Conservation (phyloP, 2,113 vertebrate species). For the Nibea coibor region DNA sequence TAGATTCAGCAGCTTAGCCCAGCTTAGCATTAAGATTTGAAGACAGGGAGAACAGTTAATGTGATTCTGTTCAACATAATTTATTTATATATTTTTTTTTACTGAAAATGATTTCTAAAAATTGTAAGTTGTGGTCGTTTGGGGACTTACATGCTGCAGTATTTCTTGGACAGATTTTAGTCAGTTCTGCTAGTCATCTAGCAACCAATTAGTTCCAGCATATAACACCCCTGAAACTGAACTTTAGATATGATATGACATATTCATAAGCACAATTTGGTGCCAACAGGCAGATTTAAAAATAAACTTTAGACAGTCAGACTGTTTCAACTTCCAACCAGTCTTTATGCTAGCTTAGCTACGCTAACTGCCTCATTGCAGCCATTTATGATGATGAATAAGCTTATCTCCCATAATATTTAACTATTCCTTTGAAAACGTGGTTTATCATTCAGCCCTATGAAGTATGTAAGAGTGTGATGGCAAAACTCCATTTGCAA, state of each 20-base stretch:
- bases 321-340: neutral
- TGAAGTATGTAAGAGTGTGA: neutral
- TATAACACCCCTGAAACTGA: neutral
- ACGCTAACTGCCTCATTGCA: neutral
- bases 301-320: too few relatives aligned
- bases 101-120: neutral
- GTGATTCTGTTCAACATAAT: neutral
- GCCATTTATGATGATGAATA: neutral
- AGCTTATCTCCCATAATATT: neutral
- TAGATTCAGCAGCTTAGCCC: neutral
- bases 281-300: neutral
- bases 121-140: neutral
- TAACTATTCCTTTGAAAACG: neutral
- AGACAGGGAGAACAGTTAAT: neutral
- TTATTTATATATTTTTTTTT: too few relatives aligned
- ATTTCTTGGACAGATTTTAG: neutral
- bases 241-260: neutral
- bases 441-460: slow-evolving; percentile 41
- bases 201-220: neutral
- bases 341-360: neutral
- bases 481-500: slow-evolving; percentile 8
- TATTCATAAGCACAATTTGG: too few relatives aligned
- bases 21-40: neutral
- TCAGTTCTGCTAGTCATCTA: neutral
- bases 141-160: neutral